A percentile compares a stretch with the other conserved stretches of the same genome.
Conservation (phyloP, 92 coral and sea anemone species). For the Parazoanthus swiftii region DNA sequence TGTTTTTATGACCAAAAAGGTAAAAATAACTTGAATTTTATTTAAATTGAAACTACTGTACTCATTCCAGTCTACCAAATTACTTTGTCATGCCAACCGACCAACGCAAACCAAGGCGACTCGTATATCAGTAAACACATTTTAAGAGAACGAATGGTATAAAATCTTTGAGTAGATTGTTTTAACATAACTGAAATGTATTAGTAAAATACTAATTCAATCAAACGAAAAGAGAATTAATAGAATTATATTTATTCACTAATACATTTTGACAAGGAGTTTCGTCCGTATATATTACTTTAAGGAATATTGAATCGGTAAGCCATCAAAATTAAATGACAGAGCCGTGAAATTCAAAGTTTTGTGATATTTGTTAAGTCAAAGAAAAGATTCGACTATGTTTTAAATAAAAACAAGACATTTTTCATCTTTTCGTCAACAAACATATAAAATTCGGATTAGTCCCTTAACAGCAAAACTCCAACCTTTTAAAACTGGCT, state of each 20-base stretch:
- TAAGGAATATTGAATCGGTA: background rate
- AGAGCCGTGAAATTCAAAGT: background rate
- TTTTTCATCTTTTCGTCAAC: background rate
- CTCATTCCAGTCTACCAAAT: background rate
- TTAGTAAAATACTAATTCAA: background rate
- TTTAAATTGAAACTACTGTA: background rate
- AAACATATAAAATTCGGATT: background rate
- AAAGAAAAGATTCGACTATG: background rate
- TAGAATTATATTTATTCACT: background rate
- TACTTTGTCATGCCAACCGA: background rate
- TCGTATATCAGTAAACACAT: background rate
- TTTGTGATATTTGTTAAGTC: background rate
- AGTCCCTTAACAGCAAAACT: background rate
- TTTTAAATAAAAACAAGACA: too few relatives aligned
- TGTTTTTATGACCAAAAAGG: background rate
- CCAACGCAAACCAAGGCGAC: constrained; percentile 2
- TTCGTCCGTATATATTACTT: background rate
- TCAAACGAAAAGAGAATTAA: background rate
- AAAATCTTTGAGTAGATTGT: background rate
- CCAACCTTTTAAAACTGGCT: too few relatives aligned
- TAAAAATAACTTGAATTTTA: background rate
- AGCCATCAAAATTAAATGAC: background rate
- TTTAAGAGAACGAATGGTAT: background rate
- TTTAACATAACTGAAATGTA: background rate
- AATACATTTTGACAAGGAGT: background rate